Conservation (phyloP, 1,140 invertebrate species). For the Diplogasteroides magnus region DNA sequence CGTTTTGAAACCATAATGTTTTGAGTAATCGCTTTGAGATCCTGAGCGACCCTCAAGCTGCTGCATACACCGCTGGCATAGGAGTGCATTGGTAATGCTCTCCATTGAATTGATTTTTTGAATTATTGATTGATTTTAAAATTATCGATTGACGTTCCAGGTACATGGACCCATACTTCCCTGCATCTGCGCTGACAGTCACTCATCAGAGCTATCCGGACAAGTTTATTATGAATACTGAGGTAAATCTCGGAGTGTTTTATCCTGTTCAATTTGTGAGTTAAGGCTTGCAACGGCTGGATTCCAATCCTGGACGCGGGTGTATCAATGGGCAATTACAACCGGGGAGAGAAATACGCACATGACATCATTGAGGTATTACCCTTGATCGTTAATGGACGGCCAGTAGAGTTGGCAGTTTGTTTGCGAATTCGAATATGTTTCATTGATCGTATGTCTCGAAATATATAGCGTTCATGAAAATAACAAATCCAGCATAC, state of each 20-base stretch:
- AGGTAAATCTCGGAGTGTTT: not conserved
- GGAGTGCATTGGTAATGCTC: conserved; percentile 56
- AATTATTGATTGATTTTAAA: no score
- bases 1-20: no score
- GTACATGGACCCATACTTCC: conserved; percentile 58
- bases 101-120: no score
- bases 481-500: no score
- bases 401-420: no score
- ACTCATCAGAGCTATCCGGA: not conserved
- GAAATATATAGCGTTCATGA: no score
- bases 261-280: not conserved
- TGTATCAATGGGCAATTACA: not conserved
- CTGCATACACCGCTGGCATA: conserved; percentile 10
- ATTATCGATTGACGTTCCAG: no score
- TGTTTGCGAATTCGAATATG: no score
- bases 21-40: no score
- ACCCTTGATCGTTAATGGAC: not conserved
- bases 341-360: not conserved
- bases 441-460: not conserved
- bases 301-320: not conserved
- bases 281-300: not conserved
- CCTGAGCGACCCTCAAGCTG: conserved; percentile 12
- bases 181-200: conserved; percentile 57
- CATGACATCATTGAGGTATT: not conserved
- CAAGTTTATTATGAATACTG: not conserved